Evolutionary conservation across 2,888 invertebrate species (phyloP), one percentile per base, ranked within the genome.

Genomic region (Clusia tigrina): DNA sequence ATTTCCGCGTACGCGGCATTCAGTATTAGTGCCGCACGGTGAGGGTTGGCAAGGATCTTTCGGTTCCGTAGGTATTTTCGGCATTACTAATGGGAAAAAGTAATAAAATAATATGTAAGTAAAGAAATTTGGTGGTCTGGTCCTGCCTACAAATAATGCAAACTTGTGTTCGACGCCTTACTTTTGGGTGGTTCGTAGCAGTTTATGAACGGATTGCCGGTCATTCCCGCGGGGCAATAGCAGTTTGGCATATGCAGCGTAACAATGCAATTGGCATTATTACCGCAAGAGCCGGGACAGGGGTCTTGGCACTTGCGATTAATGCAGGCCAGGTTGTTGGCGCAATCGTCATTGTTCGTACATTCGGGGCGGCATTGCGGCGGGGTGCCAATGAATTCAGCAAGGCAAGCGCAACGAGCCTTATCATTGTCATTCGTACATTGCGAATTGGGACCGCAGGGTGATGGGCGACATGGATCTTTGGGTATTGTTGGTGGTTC

Each of bases 171-270:
- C 15, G 2, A 26, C 23, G 64, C 66, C 52, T 54, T 81, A 81
- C 81, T 71, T 79, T 72, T 71, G 60, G 73, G 76, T 46, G 68
- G 63, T 32, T 74, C 71, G 42, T 70, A 71, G 65, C 93, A 93
- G 75, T 86, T 86, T 64, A 86, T 86, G 83, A 92, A 93, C 25
- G 94, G 92, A 85, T 93, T 89, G 25, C 93, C 93, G 10, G 88
- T 86, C 78, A 88, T 90, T 69, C 88, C 88, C 38, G 83, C 69
- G 20, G 85, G 82, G 73, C 93, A 93, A 52, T 86, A 86, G 78
- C 95, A 95, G 69, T 89, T 88, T 9, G 94, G 91, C 68, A 89
- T 85, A 76, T 93, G 93, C 71, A 90, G 89, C 18, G 91, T 87
- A 32, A 91, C 90, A 83, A 89, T 87, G 76, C 94, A 94, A 72